Evolutionary conservation across 2,113 vertebrate genomes (phyloP).

Genomic region (Oreotrochilus melanogaster): DNA sequence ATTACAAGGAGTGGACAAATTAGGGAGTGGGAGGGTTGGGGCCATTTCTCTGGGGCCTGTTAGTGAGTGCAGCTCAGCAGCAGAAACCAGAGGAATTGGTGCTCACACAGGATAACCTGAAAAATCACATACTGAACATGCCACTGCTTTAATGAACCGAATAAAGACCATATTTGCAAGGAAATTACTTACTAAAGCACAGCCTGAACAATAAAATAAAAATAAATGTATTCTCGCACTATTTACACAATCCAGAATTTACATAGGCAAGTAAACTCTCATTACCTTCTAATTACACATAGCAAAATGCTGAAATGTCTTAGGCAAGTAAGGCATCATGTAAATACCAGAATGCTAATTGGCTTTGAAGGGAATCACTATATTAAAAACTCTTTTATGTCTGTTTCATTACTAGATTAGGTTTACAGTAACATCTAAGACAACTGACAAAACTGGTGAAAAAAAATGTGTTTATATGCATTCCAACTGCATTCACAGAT

Average conservation of each 20-base stretch:
- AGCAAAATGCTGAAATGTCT: neutral
- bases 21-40: neutral
- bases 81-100: neutral
- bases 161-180: neutral
- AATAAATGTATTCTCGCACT: neutral
- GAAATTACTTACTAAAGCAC: neutral
- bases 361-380: neutral
- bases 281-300: neutral
- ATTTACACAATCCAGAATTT: neutral
- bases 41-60: neutral
- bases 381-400: neutral
- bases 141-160: neutral
- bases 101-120: neutral
- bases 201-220: neutral
- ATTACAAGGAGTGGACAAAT: neutral
- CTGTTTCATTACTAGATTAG: neutral
- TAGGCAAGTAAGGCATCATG: neutral
- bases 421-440: neutral
- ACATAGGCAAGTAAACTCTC: neutral
- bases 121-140: neutral
- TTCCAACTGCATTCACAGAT: neutral
- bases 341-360: neutral
- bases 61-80: neutral
- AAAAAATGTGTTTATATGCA: neutral
- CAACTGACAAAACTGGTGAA: neutral